Conservation (phyloP, 2,113 vertebrate species). For the Cyphomyrus plagiostoma region DNA sequence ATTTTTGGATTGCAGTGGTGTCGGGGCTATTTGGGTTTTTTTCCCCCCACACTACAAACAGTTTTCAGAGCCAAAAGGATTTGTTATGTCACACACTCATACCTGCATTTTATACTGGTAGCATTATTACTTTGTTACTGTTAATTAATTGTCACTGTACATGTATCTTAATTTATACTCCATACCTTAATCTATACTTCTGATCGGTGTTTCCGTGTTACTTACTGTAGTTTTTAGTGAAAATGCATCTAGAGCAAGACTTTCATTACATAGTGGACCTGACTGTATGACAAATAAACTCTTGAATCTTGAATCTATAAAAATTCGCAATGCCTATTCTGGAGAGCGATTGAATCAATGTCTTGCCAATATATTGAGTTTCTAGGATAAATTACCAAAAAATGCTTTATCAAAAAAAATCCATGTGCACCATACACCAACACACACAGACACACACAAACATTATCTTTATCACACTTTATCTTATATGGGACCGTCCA, state of each 20-base stretch:
- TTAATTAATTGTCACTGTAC: background rate
- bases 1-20: constrained; percentile 1
- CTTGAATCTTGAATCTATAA: background rate
- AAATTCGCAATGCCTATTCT: background rate
- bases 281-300: background rate
- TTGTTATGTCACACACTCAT: background rate
- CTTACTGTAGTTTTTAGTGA: background rate
- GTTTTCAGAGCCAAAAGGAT: background rate
- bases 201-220: background rate
- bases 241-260: background rate
- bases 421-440: background rate
- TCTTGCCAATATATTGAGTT: background rate
- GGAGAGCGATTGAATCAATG: background rate
- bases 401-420: background rate
- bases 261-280: background rate
- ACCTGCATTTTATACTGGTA: background rate
- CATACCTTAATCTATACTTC: background rate
- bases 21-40: background rate
- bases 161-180: background rate
- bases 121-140: background rate
- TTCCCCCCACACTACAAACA: background rate
- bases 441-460: too few species aligned
- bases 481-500: too few species aligned
- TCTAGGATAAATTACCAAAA: background rate
- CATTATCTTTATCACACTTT: too few species aligned